Conservation (phyloP, 1,140 invertebrate species). For the Brachionus calyciflorus region DNA sequence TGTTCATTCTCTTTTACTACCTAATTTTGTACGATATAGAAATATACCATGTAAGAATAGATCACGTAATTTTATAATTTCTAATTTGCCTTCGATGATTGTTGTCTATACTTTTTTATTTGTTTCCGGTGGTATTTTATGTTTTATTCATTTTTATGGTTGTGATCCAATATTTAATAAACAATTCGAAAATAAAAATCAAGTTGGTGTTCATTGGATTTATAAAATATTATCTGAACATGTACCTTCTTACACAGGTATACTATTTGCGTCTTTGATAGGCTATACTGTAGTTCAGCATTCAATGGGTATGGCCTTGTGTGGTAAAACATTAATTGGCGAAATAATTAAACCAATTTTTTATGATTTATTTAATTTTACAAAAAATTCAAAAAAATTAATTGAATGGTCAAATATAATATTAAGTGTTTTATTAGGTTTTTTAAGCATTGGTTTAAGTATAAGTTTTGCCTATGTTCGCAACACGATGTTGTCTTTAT, state of each 20-base stretch:
- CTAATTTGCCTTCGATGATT: slow-evolving; percentile 1
- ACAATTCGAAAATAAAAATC: slow-evolving; percentile 13
- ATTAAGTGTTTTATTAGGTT: neutral
- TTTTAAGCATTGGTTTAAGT: neutral
- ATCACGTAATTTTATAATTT: slow-evolving; percentile 5
- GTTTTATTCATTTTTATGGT: slow-evolving; percentile 34
- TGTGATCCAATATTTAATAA: neutral
- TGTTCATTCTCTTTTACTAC: neutral
- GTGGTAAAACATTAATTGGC: neutral
- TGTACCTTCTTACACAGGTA: slow-evolving; percentile 1
- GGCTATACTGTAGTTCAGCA: slow-evolving; percentile 23
- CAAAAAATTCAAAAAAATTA: neutral
- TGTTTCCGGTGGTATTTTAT: neutral
- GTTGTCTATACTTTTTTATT: neutral
- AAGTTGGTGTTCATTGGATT: neutral
- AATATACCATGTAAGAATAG: neutral
- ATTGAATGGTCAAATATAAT: neutral
- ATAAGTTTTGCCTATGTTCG: neutral
- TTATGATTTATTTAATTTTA: neutral
- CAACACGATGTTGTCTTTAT: neutral
- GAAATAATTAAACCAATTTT: slow-evolving; percentile 23
- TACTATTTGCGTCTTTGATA: slow-evolving; percentile 1
- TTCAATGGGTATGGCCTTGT: slow-evolving; percentile 9
- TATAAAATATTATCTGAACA: neutral
- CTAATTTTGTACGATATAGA: slow-evolving; percentile 26